These are phyloP conservation scores for Mustelus asterias DNA, from an alignment of 2,113 vertebrate species.

Conservation along the genomic window DNA sequence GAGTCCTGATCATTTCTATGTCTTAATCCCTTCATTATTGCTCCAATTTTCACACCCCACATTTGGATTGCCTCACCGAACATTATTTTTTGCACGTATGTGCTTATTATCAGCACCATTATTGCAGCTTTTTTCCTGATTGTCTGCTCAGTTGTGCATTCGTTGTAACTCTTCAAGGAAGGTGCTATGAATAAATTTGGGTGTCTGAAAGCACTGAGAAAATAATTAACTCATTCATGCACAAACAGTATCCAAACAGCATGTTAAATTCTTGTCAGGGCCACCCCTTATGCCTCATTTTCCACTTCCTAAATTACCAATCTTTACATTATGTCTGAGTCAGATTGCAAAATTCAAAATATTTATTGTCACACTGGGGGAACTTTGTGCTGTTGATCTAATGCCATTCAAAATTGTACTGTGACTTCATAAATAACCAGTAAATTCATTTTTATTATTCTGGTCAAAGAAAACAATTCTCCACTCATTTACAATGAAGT, in stretches of 20 bases:
- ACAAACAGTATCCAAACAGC: neutral
- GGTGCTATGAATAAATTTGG: slow-evolving; percentile 17
- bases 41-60: neutral
- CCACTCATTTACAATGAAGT: neutral
- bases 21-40: neutral
- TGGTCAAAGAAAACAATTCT: neutral
- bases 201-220: neutral
- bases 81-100: neutral
- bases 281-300: neutral
- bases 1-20: neutral
- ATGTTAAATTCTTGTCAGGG: neutral
- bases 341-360: neutral
- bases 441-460: neutral
- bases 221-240: slow-evolving; percentile 12
- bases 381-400: neutral
- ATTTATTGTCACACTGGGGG: neutral
- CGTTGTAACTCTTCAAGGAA: neutral
- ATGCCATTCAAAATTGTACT: neutral
- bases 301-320: neutral
- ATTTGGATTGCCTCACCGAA: slow-evolving; percentile 2
- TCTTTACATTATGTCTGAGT: neutral
- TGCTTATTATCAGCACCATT: slow-evolving; percentile 18
- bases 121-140: neutral
- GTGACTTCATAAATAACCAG: neutral
- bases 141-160: neutral